phyloP scores from a whole-genome alignment of 2,113 vertebrate species.

The Pogonocichla stellata region DNA sequence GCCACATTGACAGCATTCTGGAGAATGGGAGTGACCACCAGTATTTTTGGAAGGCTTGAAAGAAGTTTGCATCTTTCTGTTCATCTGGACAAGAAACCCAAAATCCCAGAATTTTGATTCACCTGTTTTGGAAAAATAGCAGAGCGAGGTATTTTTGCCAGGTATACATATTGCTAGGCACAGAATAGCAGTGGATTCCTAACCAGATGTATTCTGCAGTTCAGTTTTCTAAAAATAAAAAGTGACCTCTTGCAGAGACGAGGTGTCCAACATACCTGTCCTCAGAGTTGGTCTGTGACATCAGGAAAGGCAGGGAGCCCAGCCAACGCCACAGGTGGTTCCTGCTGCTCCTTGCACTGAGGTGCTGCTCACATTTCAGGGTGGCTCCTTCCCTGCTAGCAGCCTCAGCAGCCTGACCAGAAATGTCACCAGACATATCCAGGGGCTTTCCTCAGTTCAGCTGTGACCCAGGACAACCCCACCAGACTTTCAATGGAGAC shows the following conservation, averaged over 20 bases:
- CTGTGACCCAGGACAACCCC: not conserved
- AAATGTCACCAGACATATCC: not conserved
- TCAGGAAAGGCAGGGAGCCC: not conserved
- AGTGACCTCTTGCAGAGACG: not conserved
- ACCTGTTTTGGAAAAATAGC: not conserved
- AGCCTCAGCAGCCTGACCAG: not conserved
- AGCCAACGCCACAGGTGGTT: no score
- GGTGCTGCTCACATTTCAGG: not conserved
- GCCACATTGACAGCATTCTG: not conserved
- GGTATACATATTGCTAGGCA: fast-evolving
- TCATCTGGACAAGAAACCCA: not conserved
- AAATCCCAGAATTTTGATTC: not conserved
- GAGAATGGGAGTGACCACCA: not conserved
- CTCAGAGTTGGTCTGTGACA: not conserved
- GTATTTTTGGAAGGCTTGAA: not conserved
- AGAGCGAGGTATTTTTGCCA: not conserved
- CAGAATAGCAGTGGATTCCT: not conserved
- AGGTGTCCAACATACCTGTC: not conserved
- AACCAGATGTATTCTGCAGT: not conserved
- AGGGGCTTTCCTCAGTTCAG: not conserved
- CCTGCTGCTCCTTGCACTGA: not conserved
- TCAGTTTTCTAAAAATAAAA: not conserved
- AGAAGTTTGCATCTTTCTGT: not conserved
- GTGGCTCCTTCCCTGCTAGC: not conserved
- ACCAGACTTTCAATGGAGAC: not conserved